Conservation (phyloP, 2,888 invertebrate species). For the Drosophila bunnanda region DNA sequence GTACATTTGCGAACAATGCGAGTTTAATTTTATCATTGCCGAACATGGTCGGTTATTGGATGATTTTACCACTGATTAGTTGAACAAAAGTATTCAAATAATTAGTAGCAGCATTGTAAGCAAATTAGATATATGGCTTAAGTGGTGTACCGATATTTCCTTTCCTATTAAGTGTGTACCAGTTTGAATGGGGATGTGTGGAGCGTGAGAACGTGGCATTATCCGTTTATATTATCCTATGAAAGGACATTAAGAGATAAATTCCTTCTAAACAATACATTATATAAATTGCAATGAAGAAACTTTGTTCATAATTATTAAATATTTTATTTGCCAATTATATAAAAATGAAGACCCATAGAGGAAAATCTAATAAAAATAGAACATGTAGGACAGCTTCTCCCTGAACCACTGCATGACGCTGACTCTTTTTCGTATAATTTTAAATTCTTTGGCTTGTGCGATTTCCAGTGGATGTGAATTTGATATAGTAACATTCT, state of each 20-base stretch:
- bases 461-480: background rate
- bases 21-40: constrained; percentile 44
- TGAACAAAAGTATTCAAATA: constrained; percentile 38
- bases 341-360: background rate
- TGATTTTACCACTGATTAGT: constrained; percentile 42
- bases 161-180: background rate
- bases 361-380: constrained; percentile 31
- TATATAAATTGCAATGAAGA: too few species aligned
- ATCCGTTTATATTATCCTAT: background rate
- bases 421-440: background rate
- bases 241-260: background rate
- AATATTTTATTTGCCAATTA: constrained; percentile 2
- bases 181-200: background rate
- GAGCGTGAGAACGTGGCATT: background rate
- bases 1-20: constrained; percentile 40
- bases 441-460: too few species aligned
- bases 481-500: background rate
- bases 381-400: constrained; percentile 55
- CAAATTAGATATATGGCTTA: background rate
- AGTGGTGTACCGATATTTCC: constrained; percentile 2
- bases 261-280: background rate
- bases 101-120: constrained; percentile 22
- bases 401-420: constrained; percentile 56
- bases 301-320: background rate
- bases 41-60: constrained; percentile 29